These are phyloP conservation scores for Lasioglossum morio DNA, from an alignment of 2,888 invertebrate genomes.

Conservation along the genomic window DNA sequence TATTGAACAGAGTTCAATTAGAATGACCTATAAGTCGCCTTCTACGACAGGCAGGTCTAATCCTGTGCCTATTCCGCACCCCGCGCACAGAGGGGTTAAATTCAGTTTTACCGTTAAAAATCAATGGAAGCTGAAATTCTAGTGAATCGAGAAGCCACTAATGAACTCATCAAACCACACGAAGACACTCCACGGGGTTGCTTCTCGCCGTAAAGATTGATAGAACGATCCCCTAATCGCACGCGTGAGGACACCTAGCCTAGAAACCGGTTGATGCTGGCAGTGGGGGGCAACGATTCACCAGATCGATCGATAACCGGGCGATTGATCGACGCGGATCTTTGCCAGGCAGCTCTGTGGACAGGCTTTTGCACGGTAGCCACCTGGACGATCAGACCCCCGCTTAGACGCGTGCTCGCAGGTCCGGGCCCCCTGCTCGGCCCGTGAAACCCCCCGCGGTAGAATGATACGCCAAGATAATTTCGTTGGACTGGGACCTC, in stretches of 20 bases:
- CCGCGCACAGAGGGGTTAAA: no score
- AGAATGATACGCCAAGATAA: constrained; percentile 77
- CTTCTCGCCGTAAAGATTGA: not conserved
- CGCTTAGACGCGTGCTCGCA: constrained; percentile 61
- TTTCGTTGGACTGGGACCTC: constrained; percentile 74
- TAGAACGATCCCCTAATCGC: constrained; percentile 6
- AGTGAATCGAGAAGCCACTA: not conserved
- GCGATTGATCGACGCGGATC: constrained; percentile 49
- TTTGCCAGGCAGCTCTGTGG: constrained; percentile 18
- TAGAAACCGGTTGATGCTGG: constrained; percentile 45
- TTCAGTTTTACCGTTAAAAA: no score
- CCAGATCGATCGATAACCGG: constrained; percentile 47
- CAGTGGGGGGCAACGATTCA: constrained; percentile 24
- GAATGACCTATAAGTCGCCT: not conserved
- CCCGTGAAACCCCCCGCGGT: constrained; percentile 79
- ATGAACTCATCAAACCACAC: not conserved
- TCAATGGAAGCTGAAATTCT: not conserved
- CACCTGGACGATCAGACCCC: constrained; percentile 71
- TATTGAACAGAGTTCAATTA: not conserved
- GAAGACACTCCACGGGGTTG: not conserved
- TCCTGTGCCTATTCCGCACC: not conserved
- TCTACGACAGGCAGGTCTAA: not conserved
- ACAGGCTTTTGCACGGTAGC: constrained; percentile 68
- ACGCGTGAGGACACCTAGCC: not conserved
- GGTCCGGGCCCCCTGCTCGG: constrained; percentile 59